Conservation (phyloP, 2,113 vertebrate genomes). For the Indicator maculatus region DNA sequence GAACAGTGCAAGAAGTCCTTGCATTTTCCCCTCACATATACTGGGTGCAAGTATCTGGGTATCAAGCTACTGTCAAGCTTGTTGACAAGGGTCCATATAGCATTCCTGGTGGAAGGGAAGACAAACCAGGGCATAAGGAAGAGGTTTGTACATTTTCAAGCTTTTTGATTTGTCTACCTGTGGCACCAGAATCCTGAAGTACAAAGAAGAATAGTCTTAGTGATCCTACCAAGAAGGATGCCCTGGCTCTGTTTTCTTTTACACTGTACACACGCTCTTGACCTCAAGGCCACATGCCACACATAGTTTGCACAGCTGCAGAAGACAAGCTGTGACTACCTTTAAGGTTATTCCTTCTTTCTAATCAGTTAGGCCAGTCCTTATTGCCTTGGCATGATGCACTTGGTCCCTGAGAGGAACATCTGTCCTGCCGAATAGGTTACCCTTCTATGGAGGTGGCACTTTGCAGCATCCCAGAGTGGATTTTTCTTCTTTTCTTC, state of each 20-base stretch:
- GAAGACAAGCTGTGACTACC: neutral
- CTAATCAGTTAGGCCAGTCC: neutral
- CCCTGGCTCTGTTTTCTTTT: neutral
- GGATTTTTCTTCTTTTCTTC: neutral
- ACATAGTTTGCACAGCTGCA: neutral
- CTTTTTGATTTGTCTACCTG: neutral
- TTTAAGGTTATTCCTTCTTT: neutral
- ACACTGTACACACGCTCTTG: neutral
- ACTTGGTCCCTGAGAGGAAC: neutral
- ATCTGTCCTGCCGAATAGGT: neutral
- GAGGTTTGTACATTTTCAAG: neutral
- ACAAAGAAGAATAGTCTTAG: neutral
- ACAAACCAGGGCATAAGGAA: neutral
- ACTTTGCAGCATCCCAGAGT: neutral
- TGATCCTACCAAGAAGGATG: neutral
- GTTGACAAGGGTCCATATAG: neutral
- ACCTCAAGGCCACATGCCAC: neutral
- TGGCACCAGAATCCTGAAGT: neutral
- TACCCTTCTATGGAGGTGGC: neutral
- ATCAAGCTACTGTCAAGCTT: neutral
- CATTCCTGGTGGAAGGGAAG: neutral
- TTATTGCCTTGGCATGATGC: neutral
- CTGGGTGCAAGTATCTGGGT: neutral
- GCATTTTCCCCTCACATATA: accelerated
- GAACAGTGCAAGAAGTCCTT: neutral